Evolutionary conservation across 2,888 invertebrate species (phyloP).

Genomic region (Venusia cambrica): DNA sequence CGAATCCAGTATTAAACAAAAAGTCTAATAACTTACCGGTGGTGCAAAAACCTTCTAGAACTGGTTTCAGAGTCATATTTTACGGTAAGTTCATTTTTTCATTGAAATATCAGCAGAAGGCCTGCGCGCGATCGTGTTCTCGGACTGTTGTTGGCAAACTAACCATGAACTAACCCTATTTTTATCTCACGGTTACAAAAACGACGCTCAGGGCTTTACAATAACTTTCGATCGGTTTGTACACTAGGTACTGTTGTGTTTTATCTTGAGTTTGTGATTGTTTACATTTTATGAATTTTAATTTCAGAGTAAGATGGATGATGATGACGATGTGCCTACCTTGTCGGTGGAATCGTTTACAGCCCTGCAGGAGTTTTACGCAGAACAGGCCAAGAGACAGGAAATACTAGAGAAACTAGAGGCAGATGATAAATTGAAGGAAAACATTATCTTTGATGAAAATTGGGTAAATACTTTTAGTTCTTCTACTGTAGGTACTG

Average conservation of each 20-base stretch:
- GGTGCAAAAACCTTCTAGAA: conserved; percentile 1
- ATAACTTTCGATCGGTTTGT: no score
- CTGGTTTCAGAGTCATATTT: conserved; percentile 1
- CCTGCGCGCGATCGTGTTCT: conserved; percentile 9
- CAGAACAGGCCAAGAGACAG: conserved; percentile 84
- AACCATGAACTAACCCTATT: conserved; percentile 57
- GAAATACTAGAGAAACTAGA: conserved; percentile 74
- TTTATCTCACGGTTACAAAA: conserved; percentile 48
- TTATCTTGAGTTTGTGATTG: no score
- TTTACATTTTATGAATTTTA: conserved; percentile 3
- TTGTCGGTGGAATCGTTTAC: conserved; percentile 87
- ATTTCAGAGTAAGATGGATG: conserved; percentile 43
- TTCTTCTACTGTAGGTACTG: no score
- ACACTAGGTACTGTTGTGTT: no score
- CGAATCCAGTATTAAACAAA: no score
- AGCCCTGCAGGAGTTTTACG: conserved; percentile 89
- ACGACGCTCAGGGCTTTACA: conserved; percentile 27
- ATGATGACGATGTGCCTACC: conserved; percentile 83
- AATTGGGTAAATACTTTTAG: conserved; percentile 89
- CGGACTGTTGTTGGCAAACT: conserved; percentile 15
- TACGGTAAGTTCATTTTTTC: conserved; percentile 29
- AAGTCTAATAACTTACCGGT: conserved; percentile 9
- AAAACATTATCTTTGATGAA: conserved; percentile 84
- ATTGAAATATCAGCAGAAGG: conserved; percentile 1
- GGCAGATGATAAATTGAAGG: conserved; percentile 62